phyloP scores from a whole-genome alignment of 2,797 vertebrate genomes.

The Gallinago stenura region DNA sequence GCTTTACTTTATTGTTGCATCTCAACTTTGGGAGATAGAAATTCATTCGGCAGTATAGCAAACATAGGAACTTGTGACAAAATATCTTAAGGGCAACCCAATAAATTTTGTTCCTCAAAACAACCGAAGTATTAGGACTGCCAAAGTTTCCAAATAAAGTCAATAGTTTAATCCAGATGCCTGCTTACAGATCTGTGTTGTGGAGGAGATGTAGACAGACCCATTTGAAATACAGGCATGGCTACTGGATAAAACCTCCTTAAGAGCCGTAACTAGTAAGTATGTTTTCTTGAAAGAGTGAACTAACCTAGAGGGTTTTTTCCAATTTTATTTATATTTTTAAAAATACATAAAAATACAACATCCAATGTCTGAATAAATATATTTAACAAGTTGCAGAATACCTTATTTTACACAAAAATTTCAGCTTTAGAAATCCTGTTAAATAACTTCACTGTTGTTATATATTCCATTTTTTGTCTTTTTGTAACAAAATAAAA shows the following conservation, averaged over 20 bases:
- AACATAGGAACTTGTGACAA: conserved; percentile 76
- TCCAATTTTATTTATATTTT: conserved; percentile 89
- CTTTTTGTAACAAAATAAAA: conserved; percentile 99
- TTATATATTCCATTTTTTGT: conserved; percentile 89
- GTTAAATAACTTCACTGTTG: conserved; percentile 92
- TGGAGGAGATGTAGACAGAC: conserved; percentile 47
- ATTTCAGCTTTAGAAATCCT: conserved; percentile 92
- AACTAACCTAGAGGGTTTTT: conserved; percentile 84
- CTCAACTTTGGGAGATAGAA: conserved; percentile 81
- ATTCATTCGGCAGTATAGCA: conserved; percentile 78
- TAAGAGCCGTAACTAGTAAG: conserved; percentile 70
- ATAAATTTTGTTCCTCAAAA: conserved; percentile 76
- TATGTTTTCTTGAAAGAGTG: conserved; percentile 78
- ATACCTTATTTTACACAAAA: conserved; percentile 96
- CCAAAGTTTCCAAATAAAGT: conserved; percentile 77
- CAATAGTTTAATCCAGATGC: conserved; percentile 71
- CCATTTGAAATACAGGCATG: conserved; percentile 19
- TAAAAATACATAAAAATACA: conserved; percentile 93
- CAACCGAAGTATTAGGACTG: conserved; percentile 78
- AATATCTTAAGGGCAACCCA: conserved; percentile 75
- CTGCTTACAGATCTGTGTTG: conserved; percentile 37
- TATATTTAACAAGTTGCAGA: conserved; percentile 96
- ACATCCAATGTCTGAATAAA: conserved; percentile 93
- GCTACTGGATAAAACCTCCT: conserved; percentile 58
- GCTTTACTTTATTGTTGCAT: conserved; percentile 74